Evolutionary conservation across 2,888 invertebrate species (phyloP).

Genomic region (Aricia artaxerxes): DNA sequence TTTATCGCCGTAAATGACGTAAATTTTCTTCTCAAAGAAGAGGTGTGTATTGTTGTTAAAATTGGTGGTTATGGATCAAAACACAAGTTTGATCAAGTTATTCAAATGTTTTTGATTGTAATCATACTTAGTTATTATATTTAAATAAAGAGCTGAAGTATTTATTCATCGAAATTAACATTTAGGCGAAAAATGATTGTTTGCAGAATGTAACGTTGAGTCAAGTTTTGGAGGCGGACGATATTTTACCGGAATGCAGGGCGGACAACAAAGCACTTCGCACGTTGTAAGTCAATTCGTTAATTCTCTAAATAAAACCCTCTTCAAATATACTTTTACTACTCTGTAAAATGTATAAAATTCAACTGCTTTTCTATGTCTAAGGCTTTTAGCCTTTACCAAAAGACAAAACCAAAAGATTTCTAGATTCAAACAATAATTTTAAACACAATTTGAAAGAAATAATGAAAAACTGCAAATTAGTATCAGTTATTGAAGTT

Average conservation of each 20-base stretch:
- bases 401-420: too few relatives aligned
- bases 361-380: background rate
- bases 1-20: slow-evolving; percentile 86
- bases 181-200: slow-evolving; percentile 31
- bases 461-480: too few relatives aligned
- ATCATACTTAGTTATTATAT: background rate
- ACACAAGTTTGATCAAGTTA: background rate
- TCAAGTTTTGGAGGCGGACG: slow-evolving; percentile 96
- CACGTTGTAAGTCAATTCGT: slow-evolving; percentile 89
- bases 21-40: slow-evolving; percentile 88
- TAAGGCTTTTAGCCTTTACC: background rate
- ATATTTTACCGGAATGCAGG: slow-evolving; percentile 97
- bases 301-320: background rate
- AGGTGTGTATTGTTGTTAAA: slow-evolving; percentile 81
- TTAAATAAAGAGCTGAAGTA: background rate
- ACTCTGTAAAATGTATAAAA: background rate
- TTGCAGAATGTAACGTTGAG: slow-evolving; percentile 93
- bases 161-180: background rate
- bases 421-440: too few relatives aligned
- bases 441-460: too few relatives aligned
- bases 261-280: slow-evolving; percentile 93
- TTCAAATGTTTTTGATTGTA: slow-evolving; percentile 14
- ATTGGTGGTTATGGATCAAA: slow-evolving; percentile 65
- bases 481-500: too few relatives aligned
- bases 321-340: background rate